phyloP scores from a whole-genome alignment of 1,140 invertebrate genomes.

The Eulimnadia texana region DNA sequence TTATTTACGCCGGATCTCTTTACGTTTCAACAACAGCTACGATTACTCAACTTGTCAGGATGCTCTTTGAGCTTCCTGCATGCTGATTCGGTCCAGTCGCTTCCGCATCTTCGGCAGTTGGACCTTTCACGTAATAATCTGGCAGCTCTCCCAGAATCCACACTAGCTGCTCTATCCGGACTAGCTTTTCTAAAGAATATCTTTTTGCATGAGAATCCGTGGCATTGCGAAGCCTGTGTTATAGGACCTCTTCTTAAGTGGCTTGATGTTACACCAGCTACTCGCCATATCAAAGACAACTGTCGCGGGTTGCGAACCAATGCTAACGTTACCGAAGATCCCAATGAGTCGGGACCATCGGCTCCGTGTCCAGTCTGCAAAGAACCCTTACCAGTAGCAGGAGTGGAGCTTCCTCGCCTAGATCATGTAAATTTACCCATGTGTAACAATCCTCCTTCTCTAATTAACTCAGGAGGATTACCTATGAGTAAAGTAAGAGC shows the following conservation, averaged over 20 bases:
- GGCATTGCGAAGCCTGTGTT: constrained; percentile 43
- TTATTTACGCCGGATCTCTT: constrained; percentile 16
- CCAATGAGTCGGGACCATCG: neutral
- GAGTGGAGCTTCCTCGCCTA: constrained; percentile 34
- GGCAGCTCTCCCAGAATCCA: constrained; percentile 37
- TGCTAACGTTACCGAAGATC: constrained; percentile 23
- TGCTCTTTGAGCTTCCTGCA: constrained; percentile 39
- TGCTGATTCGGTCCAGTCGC: constrained; percentile 35
- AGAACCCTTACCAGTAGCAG: constrained; percentile 34
- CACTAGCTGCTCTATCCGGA: constrained; percentile 37
- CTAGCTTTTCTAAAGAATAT: constrained; percentile 28
- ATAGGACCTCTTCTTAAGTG: constrained; percentile 37
- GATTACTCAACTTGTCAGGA: constrained; percentile 23
- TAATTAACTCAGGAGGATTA: neutral
- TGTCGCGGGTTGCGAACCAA: constrained; percentile 9
- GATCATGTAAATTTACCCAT: constrained; percentile 28
- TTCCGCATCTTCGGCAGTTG: constrained; percentile 38
- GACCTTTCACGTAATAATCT: constrained; percentile 47
- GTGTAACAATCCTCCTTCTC: constrained; percentile 1
- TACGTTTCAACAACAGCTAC: constrained; percentile 18
- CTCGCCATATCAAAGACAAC: constrained; percentile 7
- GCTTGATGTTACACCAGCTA: constrained; percentile 20
- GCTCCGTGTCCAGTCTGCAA: constrained; percentile 33
- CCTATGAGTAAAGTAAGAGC: neutral
- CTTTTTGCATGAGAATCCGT: constrained; percentile 44